Evolutionary conservation across 2,113 vertebrate genomes (phyloP).

Genomic region (Dipodomys ordii): DNA sequence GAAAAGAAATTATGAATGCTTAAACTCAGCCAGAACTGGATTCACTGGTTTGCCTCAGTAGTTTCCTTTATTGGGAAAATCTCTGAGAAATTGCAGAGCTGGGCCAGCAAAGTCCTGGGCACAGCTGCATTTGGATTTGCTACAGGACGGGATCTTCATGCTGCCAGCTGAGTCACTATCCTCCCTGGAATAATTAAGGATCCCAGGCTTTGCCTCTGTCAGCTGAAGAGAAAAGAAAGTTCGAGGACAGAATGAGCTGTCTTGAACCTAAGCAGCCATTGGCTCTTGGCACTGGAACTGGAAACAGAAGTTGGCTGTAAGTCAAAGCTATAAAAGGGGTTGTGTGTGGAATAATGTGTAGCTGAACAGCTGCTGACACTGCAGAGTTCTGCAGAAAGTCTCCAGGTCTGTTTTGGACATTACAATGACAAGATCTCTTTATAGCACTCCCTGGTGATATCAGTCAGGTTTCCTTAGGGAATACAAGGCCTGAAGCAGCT

Average conservation of each 20-base stretch:
- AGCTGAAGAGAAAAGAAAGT: constrained; percentile 65
- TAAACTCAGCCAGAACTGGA: constrained; percentile 21
- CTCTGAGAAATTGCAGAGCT: not conserved
- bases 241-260: constrained; percentile 68
- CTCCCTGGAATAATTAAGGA: constrained; percentile 37
- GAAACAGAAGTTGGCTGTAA: constrained; percentile 70
- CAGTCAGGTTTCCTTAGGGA: constrained; percentile 48
- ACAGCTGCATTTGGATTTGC: not conserved
- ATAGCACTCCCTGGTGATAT: constrained; percentile 50
- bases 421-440: constrained; percentile 61
- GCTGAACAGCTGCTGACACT: constrained; percentile 68
- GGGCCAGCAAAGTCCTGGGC: not conserved
- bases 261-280: constrained; percentile 59
- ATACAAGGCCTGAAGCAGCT: constrained; percentile 32
- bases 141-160: not conserved
- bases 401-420: constrained; percentile 70
- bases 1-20: not conserved
- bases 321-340: constrained; percentile 74
- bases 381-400: constrained; percentile 66
- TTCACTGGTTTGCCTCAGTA: not conserved
- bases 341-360: constrained; percentile 54
- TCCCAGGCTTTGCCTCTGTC: constrained; percentile 38
- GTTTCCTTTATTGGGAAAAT: not conserved
- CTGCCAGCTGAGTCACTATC: not conserved
- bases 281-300: constrained; percentile 64